A percentile compares a stretch with the other conserved stretches of the same genome.
Conservation (phyloP, 2,888 invertebrate species). For the Standfussiana lucernea region DNA sequence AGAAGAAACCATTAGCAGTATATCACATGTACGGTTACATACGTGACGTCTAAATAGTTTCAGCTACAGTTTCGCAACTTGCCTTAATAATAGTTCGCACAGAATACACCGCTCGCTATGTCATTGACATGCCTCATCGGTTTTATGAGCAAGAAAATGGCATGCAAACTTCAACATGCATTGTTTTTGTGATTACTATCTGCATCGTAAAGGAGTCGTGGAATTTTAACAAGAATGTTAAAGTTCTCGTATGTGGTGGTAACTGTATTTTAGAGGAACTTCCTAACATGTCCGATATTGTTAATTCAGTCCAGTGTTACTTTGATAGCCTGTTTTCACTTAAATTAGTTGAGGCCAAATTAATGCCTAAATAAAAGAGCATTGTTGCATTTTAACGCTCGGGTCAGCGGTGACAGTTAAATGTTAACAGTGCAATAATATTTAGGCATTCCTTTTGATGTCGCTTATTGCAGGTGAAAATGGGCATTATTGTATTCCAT, state of each 20-base stretch:
- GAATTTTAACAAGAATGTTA: slow-evolving; percentile 34
- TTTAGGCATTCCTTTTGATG: neutral
- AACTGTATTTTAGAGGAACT: slow-evolving; percentile 18
- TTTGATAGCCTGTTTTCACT: neutral
- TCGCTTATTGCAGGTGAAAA: neutral
- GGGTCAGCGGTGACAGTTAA: neutral
- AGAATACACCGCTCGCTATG: slow-evolving; percentile 42
- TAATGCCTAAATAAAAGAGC: neutral
- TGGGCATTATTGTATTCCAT: neutral
- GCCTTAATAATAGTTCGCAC: slow-evolving; percentile 53
- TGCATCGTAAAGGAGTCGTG: slow-evolving; percentile 44
- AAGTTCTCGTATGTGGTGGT: neutral
- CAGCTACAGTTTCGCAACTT: slow-evolving; percentile 53
- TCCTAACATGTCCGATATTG: neutral
- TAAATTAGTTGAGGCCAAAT: neutral
- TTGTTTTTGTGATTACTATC: slow-evolving; percentile 57
- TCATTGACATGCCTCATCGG: slow-evolving; percentile 61
- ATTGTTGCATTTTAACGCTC: neutral
- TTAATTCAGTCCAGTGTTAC: neutral
- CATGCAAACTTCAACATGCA: slow-evolving; percentile 53
- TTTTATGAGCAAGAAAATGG: slow-evolving; percentile 58
- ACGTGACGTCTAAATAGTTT: slow-evolving; percentile 37
- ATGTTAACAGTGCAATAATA: neutral
- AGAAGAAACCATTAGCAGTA: neutral
- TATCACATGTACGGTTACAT: neutral